Evolutionary conservation across 2,113 vertebrate genomes (phyloP).

Genomic region (Nycticorax nycticorax): DNA sequence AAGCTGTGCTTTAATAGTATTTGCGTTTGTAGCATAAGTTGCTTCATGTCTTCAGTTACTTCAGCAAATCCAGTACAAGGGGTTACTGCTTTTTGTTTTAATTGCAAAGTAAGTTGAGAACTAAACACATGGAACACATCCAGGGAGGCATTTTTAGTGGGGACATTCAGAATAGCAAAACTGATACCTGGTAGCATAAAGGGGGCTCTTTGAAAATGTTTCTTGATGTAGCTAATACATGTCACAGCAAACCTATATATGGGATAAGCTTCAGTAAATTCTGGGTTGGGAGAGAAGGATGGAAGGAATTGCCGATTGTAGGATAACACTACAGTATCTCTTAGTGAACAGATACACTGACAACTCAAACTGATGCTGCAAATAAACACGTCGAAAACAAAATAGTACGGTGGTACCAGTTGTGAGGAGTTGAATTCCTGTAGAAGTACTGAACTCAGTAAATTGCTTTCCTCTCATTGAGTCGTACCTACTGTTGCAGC

Average conservation of each 20-base stretch:
- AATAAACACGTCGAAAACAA: not conserved
- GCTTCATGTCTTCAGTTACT: not conserved
- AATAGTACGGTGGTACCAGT: not conserved
- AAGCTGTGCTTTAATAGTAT: not conserved
- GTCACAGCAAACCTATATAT: not conserved
- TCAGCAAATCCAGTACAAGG: not conserved
- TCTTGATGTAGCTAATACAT: not conserved
- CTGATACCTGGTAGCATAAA: not conserved
- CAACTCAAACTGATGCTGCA: not conserved
- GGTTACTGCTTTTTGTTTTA: not conserved
- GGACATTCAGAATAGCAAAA: not conserved
- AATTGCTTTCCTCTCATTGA: conserved; percentile 3
- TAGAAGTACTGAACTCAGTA: not conserved
- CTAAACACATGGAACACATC: not conserved
- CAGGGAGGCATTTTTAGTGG: not conserved
- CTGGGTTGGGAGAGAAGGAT: not conserved
- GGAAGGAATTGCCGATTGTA: not conserved
- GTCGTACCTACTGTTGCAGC: not conserved
- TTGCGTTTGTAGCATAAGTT: not conserved
- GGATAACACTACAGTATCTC: not conserved
- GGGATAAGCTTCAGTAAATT: not conserved
- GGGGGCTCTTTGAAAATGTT: not conserved
- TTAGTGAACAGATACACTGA: not conserved
- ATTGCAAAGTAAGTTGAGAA: not conserved
- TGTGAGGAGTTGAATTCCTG: not conserved